These are phyloP conservation scores for Platorchestia sp. DNA, from an alignment of 1,140 invertebrate genomes.

Conservation along the genomic window DNA sequence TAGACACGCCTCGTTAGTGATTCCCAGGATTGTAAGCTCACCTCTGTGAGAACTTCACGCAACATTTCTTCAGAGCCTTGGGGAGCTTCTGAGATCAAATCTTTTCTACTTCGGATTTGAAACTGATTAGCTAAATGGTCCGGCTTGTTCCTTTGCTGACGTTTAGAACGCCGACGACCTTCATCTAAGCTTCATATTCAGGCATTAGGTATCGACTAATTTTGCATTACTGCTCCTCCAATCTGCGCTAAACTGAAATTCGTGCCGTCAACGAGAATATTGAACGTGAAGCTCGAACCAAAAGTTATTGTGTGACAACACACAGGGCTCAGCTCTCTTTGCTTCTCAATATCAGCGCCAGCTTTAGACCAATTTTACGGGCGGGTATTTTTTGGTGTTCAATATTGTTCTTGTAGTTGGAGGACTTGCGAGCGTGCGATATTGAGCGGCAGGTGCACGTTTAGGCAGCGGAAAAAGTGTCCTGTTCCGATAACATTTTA, in stretches of 20 bases:
- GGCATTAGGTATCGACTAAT: background rate
- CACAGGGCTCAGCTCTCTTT: background rate
- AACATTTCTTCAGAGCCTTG: background rate
- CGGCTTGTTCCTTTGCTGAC: no score
- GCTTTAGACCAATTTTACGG: conserved; percentile 7
- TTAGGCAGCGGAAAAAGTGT: background rate
- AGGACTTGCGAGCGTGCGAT: background rate
- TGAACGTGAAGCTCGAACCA: background rate
- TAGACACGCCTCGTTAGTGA: background rate
- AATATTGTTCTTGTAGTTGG: background rate
- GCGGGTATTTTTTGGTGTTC: background rate
- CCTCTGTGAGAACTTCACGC: background rate
- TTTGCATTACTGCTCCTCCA: background rate
- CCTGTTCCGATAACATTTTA: background rate
- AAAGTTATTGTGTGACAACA: background rate
- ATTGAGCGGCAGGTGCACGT: background rate
- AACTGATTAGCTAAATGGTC: background rate
- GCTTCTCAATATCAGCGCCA: background rate
- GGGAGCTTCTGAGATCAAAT: background rate
- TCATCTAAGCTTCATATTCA: background rate
- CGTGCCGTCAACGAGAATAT: background rate
- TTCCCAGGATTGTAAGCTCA: background rate
- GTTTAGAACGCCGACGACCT: background rate
- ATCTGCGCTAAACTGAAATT: background rate
- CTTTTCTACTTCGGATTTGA: background rate